These are phyloP conservation scores for Origma solitaria DNA, from an alignment of 2,113 vertebrate genomes.

Conservation along the genomic window DNA sequence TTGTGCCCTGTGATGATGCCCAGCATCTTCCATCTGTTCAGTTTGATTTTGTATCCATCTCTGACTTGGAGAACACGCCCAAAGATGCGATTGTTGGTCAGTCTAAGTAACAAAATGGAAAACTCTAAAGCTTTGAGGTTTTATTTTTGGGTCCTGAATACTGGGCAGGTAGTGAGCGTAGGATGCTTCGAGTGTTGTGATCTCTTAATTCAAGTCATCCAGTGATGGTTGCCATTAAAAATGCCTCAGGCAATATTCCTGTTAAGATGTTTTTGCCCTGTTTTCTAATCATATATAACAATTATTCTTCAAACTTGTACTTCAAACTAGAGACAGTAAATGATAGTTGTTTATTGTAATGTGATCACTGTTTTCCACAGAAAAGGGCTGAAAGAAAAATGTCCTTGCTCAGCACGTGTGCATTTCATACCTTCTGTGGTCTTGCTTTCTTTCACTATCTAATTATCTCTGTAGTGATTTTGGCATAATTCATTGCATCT, in stretches of 20 bases:
- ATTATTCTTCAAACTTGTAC: neutral
- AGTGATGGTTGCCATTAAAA: neutral
- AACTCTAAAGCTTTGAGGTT: neutral
- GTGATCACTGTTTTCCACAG: neutral
- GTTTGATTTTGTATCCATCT: slow-evolving; percentile 87
- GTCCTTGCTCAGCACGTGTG: slow-evolving; percentile 51
- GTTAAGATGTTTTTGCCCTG: neutral
- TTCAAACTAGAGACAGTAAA: neutral
- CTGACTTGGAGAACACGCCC: slow-evolving; percentile 80
- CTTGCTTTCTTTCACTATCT: slow-evolving; percentile 50
- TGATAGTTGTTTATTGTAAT: neutral
- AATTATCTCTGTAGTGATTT: slow-evolving; percentile 58
- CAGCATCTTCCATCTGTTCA: slow-evolving; percentile 87
- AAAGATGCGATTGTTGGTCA: slow-evolving; percentile 90
- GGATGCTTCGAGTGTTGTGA: neutral
- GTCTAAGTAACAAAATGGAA: neutral
- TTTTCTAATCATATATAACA: neutral
- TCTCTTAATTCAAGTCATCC: neutral
- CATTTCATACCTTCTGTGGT: slow-evolving; percentile 46
- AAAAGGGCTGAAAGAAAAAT: neutral
- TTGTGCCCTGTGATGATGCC: slow-evolving; percentile 89
- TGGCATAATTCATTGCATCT: slow-evolving; percentile 35
- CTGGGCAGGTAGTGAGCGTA: neutral
- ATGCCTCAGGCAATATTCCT: neutral
- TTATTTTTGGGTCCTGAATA: neutral